Conservation (phyloP, 2,888 invertebrate genomes). For the Lycia hirtaria region DNA sequence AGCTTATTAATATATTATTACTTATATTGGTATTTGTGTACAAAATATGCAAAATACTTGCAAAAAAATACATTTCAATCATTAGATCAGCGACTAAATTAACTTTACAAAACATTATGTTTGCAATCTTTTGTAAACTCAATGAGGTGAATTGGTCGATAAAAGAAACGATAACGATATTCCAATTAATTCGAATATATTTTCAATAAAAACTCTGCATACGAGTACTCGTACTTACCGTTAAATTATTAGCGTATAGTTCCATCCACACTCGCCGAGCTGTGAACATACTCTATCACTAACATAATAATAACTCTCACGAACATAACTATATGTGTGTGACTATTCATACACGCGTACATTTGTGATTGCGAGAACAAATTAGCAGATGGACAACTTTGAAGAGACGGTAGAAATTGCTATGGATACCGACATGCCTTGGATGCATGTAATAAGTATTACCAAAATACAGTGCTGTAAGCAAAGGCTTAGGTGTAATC, state of each 20-base stretch:
- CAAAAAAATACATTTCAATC: neutral
- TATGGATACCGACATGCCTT: no score
- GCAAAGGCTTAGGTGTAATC: no score
- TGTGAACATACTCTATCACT: slow-evolving; percentile 43
- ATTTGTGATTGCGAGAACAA: slow-evolving; percentile 12
- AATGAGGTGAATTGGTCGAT: neutral
- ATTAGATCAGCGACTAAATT: neutral
- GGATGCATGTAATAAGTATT: no score
- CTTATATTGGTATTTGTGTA: slow-evolving; percentile 7
- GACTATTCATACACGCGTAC: slow-evolving; percentile 1
- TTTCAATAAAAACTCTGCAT: slow-evolving; percentile 2
- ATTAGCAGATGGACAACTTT: slow-evolving; percentile 2
- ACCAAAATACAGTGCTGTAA: no score
- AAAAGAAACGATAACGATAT: no score
- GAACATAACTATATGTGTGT: slow-evolving; percentile 26
- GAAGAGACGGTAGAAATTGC: neutral
- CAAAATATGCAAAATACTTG: slow-evolving; percentile 18
- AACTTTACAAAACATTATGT: neutral
- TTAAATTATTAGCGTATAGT: slow-evolving; percentile 31
- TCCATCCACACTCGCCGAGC: slow-evolving; percentile 33
- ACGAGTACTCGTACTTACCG: slow-evolving; percentile 38
- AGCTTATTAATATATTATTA: slow-evolving; percentile 28
- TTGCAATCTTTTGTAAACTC: no score
- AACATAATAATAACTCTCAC: slow-evolving; percentile 24
- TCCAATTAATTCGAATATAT: neutral